Evolutionary conservation across 2,113 vertebrate genomes (phyloP).

Genomic region (Tiliqua scincoides): DNA sequence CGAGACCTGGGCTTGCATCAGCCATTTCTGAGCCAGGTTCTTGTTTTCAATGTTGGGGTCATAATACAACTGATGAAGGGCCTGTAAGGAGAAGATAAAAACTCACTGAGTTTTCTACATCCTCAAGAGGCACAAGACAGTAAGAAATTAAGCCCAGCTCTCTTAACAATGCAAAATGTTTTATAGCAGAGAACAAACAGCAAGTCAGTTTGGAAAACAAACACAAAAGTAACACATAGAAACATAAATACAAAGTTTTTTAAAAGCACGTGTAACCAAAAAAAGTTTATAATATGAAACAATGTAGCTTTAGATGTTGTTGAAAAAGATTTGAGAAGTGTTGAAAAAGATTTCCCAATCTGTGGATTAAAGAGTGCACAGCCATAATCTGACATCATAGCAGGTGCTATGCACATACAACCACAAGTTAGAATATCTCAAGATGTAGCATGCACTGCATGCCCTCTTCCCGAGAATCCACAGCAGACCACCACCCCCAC

Average conservation of each 20-base stretch:
- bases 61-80: constrained; percentile 97
- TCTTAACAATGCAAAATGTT: constrained; percentile 28
- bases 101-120: not conserved
- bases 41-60: constrained; percentile 99
- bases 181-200: constrained; percentile 28
- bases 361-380: not conserved
- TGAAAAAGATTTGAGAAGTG: not conserved
- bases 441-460: not conserved
- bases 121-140: not conserved
- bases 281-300: not conserved
- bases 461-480: not conserved
- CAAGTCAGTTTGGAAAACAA: constrained; percentile 28
- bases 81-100: constrained; percentile 75
- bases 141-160: too few relatives aligned
- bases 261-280: not conserved
- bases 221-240: not conserved
- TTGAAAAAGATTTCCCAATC: not conserved
- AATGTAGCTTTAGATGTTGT: not conserved
- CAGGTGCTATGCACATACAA: not conserved
- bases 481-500: not conserved
- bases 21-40: constrained; percentile 99
- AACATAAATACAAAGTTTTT: not conserved
- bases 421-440: not conserved
- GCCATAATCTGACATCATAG: not conserved
- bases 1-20: constrained; percentile 98